Evolutionary conservation across 64 coral and sea anemone genomes (phyloP), one percentile per base, ranked within the genome.

Genomic region (Acropora yongei): DNA sequence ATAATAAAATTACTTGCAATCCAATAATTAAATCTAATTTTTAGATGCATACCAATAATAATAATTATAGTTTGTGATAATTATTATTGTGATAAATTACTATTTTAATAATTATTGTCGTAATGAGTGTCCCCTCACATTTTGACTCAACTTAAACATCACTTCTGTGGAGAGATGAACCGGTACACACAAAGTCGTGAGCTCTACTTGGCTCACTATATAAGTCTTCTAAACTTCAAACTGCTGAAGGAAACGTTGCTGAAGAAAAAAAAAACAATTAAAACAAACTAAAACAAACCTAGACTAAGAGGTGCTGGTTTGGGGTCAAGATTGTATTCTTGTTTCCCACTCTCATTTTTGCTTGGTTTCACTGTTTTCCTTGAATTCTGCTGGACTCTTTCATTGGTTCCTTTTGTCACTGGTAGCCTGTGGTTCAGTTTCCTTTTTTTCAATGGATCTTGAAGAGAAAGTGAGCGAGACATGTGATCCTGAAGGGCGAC

Each of bases 401-500:
- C 72, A 20, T 85, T 89, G 14, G 49, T 88, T 90, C 44, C 87
- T 45, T 90, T 16, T 19, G 83, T 53, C 14, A 91, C 92, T 88
- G 95, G 92, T 77, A 97, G 30, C 41, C 68, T 94, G 47, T 97
- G 89, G 43, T 97, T 97, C 12, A 97, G 84, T 68, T 93, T 96
- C 80, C 94, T 96, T 79, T 91, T 99, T 57, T 65, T 93, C 46
- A 99, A 74, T 41, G 97, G 94, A 69, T 96, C 97, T 89, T 99
- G 78, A 12, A 99, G 75, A 30, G 94, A 96, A 14, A 99, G 78
- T 44, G 97, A 99, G 46, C 91, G 86, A 75, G 74, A 83, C 88
- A 95, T 80, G 58, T 99, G 97, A 78, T 99, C 94, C 79, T 99
- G 97, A 44, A 99, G 87, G 41, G 97, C 97, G 49, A 99, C 97